A percentile compares a stretch with the other conserved stretches of the same genome.
These are phyloP conservation scores for Phalacrocorax pelagicus DNA, from an alignment of 2,113 vertebrate species.

Conservation along the genomic window DNA sequence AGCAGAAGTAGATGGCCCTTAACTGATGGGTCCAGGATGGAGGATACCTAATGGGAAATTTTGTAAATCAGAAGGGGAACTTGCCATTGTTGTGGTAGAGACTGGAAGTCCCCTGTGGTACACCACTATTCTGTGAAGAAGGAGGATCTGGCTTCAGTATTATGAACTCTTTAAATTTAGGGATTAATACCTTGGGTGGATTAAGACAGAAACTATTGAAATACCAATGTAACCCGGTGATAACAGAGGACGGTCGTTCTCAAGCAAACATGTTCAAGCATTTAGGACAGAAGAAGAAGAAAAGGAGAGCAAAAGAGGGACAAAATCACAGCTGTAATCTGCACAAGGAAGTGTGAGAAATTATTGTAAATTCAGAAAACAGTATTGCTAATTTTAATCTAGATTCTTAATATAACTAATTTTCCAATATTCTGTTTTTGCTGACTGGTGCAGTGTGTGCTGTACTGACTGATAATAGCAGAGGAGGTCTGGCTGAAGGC, in stretches of 20 bases:
- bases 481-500: background rate
- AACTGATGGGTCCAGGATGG: background rate
- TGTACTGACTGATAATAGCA: background rate
- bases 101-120: background rate
- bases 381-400: background rate
- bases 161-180: background rate
- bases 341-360: background rate
- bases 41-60: background rate
- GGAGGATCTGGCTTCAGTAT: background rate
- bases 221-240: background rate
- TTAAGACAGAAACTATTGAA: background rate
- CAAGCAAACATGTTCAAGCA: background rate
- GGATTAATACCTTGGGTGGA: background rate
- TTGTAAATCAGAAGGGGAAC: background rate
- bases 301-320: background rate
- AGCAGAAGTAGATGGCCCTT: background rate
- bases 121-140: background rate
- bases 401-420: background rate
- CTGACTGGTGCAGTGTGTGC: background rate
- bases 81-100: background rate
- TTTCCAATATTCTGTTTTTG: background rate
- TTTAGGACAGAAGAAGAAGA: background rate
- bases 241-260: background rate
- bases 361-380: background rate
- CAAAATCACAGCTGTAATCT: background rate